A percentile compares a stretch with the other conserved stretches of the same genome.
Conservation (phyloP, 35 echinoderm and acorn worm genomes). For the Heliocidaris tuberculata region DNA sequence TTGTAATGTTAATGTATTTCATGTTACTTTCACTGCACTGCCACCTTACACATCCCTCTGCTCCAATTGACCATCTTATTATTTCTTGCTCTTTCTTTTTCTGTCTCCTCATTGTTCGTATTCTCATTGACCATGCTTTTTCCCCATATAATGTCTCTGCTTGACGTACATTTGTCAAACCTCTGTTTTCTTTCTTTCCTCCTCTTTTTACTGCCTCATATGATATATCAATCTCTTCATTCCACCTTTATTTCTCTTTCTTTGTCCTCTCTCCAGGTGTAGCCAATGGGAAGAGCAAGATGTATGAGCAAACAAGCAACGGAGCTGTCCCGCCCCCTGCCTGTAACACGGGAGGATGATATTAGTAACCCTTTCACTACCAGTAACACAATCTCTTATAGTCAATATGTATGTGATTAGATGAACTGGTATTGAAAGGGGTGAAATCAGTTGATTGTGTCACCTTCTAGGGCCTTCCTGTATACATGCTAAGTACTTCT, state of each 20-base stretch:
- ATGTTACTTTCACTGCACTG: too few relatives aligned
- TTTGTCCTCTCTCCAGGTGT: not conserved
- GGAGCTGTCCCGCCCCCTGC: not conserved
- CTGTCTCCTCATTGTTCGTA: not conserved
- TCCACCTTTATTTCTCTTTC: not conserved
- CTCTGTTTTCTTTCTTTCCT: too few relatives aligned
- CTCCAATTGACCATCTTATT: not conserved
- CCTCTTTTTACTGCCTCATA: too few relatives aligned
- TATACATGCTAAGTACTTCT: not conserved
- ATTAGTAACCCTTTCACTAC: not conserved
- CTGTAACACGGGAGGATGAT: not conserved
- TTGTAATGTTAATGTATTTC: too few relatives aligned
- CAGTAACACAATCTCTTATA: not conserved
- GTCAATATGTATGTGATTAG: not conserved
- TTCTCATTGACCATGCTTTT: not conserved
- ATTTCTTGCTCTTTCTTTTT: not conserved
- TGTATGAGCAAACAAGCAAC: not conserved
- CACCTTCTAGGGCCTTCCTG: not conserved
- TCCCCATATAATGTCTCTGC: too few relatives aligned
- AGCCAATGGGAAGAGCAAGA: not conserved
- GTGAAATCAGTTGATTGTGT: not conserved
- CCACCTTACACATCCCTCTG: too few relatives aligned
- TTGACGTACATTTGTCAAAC: too few relatives aligned
- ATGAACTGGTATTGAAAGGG: conserved; percentile 7
- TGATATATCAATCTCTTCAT: too few relatives aligned